A percentile compares a stretch with the other conserved stretches of the same genome.
These are phyloP conservation scores for Oreochromis aureus DNA, from an alignment of 2,113 vertebrate genomes.

Conservation along the genomic window DNA sequence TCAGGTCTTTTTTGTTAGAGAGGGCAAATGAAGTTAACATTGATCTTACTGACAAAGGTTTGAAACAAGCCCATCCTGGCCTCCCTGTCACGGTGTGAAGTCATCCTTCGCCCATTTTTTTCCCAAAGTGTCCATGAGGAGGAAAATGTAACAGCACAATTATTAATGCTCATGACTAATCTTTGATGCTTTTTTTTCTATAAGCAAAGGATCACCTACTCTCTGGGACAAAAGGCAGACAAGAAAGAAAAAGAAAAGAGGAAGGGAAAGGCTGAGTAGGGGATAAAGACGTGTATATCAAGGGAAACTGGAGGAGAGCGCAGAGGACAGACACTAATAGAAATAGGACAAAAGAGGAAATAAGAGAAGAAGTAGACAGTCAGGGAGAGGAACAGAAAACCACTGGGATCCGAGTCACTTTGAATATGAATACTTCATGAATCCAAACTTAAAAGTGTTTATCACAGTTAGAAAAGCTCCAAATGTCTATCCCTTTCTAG, in stretches of 20 bases:
- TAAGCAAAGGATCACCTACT: neutral
- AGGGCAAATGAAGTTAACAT: slow-evolving; percentile 28
- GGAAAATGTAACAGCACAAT: neutral
- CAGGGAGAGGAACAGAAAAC: neutral
- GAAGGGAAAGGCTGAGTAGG: neutral
- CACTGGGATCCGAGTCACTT: neutral
- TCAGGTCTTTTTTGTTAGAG: slow-evolving; percentile 8
- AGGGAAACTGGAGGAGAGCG: slow-evolving; percentile 24
- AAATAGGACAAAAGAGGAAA: slow-evolving; percentile 34
- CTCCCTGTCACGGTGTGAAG: slow-evolving; percentile 2
- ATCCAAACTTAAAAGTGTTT: slow-evolving; percentile 2
- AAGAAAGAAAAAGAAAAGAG: neutral
- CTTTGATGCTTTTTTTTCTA: neutral
- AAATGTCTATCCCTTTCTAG: neutral
- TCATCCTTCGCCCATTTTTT: neutral
- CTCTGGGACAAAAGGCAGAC: neutral
- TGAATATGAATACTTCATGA: slow-evolving; percentile 12
- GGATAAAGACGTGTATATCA: slow-evolving; percentile 11
- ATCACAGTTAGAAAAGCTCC: neutral
- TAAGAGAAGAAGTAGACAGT: neutral
- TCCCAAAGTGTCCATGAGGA: neutral
- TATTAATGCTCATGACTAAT: slow-evolving; percentile 15
- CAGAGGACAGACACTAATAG: slow-evolving; percentile 6
- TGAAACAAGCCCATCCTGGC: neutral
- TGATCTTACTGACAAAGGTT: slow-evolving; percentile 36